phyloP scores from a whole-genome alignment of 2,888 invertebrate species.

The Tromatobia lineatoria region DNA sequence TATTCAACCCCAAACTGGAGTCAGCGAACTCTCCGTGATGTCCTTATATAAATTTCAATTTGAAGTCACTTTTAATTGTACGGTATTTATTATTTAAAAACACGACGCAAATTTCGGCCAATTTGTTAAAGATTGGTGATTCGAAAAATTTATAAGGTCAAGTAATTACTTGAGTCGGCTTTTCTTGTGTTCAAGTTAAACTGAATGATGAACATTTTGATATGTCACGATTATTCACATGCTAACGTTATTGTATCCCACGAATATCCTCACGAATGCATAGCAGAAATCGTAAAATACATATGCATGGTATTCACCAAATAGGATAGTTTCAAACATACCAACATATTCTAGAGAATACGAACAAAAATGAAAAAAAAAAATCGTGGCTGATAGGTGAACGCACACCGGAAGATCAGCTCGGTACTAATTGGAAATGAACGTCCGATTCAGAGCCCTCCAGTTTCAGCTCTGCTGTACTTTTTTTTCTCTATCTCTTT shows the following conservation, averaged over 20 bases:
- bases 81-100: too few relatives aligned
- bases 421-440: slow-evolving; percentile 67
- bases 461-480: slow-evolving; percentile 50
- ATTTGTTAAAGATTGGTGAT: too few relatives aligned
- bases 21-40: too few relatives aligned
- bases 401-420: slow-evolving; percentile 58
- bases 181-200: too few relatives aligned
- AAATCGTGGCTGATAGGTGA: slow-evolving; percentile 56
- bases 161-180: too few relatives aligned
- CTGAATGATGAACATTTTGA: too few relatives aligned
- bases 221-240: not conserved
- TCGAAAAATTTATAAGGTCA: too few relatives aligned
- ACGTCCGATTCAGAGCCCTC: slow-evolving; percentile 64
- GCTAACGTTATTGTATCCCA: not conserved
- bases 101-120: too few relatives aligned
- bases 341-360: slow-evolving; percentile 32
- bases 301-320: slow-evolving; percentile 9
- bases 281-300: not conserved
- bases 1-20: too few relatives aligned
- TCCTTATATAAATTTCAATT: too few relatives aligned
- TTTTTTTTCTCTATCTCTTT: slow-evolving; percentile 45
- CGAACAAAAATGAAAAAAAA: slow-evolving; percentile 30
- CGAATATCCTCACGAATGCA: not conserved
- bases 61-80: too few relatives aligned
- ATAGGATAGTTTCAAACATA: slow-evolving; percentile 28